Base-by-base conservation (phyloP, 2,797 vertebrate species). In the Cyclura pinguis region DNA sequence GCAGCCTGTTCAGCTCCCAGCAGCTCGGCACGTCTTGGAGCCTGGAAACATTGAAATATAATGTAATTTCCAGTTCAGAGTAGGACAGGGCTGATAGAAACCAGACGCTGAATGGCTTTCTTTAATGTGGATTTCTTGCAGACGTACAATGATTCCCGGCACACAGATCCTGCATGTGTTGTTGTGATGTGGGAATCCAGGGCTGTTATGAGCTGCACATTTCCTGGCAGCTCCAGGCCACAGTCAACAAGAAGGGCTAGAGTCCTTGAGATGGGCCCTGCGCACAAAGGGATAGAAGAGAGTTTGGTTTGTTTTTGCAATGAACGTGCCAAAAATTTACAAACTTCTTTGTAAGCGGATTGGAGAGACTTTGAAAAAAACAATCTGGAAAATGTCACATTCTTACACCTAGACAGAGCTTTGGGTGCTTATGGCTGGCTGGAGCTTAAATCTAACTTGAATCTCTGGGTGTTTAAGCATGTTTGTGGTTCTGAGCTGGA, bases 81-180 rank as follows among this genome's bases (percentile, higher is more conserved):
- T 4, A 35, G 32, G 55, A 52, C 55, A 5, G 3, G 24, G 14
- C 3, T 52, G 85, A 90, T 82, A 62, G n/a, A 82, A 90, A 82
- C 78, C 89, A 90, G 85, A 82, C 80, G 8, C 78, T 76, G 12
- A 69, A 80, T 87, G 89, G 78, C n/a, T 52, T 69, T 90, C 35
- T 29, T 62, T 20, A 76, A 72, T 82, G 78, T 52, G 78, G 14
- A 50, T 22, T 13, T 18, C 59, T 80, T 74, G 64, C 76, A 57
- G 20, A 62, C 62, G 27, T 72, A 62, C 27, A 62, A 85, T 6
- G 10, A 74, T n/a, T 81, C 80, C 42, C 32, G 13, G 77, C 67
- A 16, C 73, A 35, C n/a, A 52, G 47, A 89, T 85, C 50, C 12
- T 12, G 64, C 52, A 59, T 80, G 35, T 16, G 64, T n/a, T 29